Evolutionary conservation across 2,113 vertebrate genomes (phyloP), one percentile per base, ranked within the genome.

Genomic region (Triplophysa siluroides): DNA sequence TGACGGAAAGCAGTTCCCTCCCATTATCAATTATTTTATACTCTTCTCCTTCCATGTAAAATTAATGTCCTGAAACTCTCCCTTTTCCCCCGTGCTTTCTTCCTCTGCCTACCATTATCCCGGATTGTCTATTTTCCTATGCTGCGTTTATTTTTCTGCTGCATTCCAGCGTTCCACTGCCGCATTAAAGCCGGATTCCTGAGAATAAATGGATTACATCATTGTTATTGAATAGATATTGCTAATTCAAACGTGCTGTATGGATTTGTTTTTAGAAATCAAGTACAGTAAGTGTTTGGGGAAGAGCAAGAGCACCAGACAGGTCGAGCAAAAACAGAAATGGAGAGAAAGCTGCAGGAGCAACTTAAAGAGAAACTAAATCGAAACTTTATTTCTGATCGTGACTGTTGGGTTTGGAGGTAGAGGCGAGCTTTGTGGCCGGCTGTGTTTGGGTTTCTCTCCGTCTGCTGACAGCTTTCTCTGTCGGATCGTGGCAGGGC

Each of bases 21-120:
- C 79, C 88, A 87, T 90, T 83, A 90, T 78, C 87, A 87, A 87
- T 90, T 89, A 84, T 89, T 86, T 88, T 88, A 88, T 81, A 79
- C 83, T 86, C 75, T 58, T 4, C 58, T 79, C 87, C 89, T 89
- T 93, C 89, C 91, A 91, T 92, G 88, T 92, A 89, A 91, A 88
- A 90, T 83, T 84, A 93, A 91, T 90, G 88, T 90, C 88, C 89
- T 89, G 76, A 76, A 86, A 87, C 85, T 85, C 83, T 87, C 71
- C 79, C 86, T 81, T 89, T 86, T 87, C 85, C 78, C 87, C 87
- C 23, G 10, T 76, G 84, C 29, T 84, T 77, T 62, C 85, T 80
- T 81, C 79, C 86, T 75, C 77, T 74, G 50, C 24, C 66, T 56
- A 23, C 56, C 67, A 81, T 84, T 81, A 79, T 67, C 56, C 77